Evolutionary conservation across 2,888 invertebrate genomes (phyloP).

Genomic region (Leptinotarsa tumamoca): DNA sequence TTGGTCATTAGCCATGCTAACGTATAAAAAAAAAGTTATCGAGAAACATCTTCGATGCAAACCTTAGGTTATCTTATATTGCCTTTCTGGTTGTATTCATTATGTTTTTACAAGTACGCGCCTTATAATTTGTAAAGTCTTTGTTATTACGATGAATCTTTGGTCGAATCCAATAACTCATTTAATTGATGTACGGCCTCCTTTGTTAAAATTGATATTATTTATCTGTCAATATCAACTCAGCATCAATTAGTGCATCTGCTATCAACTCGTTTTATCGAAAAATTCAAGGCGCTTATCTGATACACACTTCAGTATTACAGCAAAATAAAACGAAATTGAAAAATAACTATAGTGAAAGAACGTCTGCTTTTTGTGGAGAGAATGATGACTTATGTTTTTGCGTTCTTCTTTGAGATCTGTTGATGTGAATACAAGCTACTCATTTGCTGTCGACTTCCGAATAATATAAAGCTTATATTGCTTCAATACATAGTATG

Average conservation of each 20-base stretch:
- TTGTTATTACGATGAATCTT: slow-evolving; percentile 32
- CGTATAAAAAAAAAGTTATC: background rate
- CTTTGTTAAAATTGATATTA: slow-evolving; percentile 36
- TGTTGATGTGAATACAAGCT: background rate
- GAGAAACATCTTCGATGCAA: slow-evolving; percentile 38
- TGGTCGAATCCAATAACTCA: slow-evolving; percentile 33
- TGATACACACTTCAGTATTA: slow-evolving; percentile 9
- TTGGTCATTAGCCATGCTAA: background rate
- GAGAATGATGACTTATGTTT: background rate
- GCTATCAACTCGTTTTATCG: slow-evolving; percentile 32
- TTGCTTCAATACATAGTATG: too few relatives aligned
- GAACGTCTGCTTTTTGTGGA: background rate
- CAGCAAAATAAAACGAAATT: background rate
- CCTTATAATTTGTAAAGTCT: slow-evolving; percentile 43
- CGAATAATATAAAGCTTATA: too few relatives aligned
- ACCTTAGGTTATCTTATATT: slow-evolving; percentile 34
- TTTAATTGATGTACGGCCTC: slow-evolving; percentile 30
- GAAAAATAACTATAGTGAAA: slow-evolving; percentile 9
- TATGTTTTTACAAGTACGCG: slow-evolving; percentile 38
- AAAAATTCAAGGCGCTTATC: slow-evolving; percentile 4
- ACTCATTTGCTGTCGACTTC: too few relatives aligned
- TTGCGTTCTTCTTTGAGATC: background rate
- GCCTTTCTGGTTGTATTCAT: slow-evolving; percentile 35
- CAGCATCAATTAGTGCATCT: slow-evolving; percentile 30
- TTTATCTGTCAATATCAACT: slow-evolving; percentile 33